phyloP scores from a whole-genome alignment of 2,888 invertebrate species.

The Xestia rhomboidea region DNA sequence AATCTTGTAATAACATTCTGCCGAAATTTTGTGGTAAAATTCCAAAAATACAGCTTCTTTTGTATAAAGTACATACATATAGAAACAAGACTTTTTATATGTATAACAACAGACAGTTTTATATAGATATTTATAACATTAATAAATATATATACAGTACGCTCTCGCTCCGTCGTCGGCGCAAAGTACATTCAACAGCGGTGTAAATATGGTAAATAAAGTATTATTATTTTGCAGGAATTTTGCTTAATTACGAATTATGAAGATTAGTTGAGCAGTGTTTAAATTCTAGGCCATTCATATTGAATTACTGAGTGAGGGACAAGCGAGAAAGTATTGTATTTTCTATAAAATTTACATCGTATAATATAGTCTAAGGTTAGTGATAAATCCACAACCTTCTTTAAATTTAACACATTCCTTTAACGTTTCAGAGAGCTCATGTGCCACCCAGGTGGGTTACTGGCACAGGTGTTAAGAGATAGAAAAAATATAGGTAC shows the following conservation, averaged over 20 bases:
- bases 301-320: neutral
- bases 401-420: neutral
- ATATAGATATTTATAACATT: neutral
- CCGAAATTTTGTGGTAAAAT: neutral
- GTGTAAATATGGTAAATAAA: neutral
- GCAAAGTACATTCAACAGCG: neutral
- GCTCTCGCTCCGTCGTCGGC: neutral
- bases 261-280: neutral
- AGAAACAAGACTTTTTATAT: neutral
- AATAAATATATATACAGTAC: neutral
- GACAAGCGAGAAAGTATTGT: slow-evolving; percentile 6
- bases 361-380: neutral
- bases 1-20: neutral
- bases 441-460: no score
- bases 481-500: neutral
- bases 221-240: neutral
- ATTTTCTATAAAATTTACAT: slow-evolving; percentile 1
- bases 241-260: neutral
- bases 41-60: neutral
- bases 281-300: neutral
- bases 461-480: no score
- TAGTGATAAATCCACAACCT: neutral
- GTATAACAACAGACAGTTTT: neutral
- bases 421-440: no score
- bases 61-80: neutral